A percentile compares a stretch with the other conserved stretches of the same genome.
phyloP scores from a whole-genome alignment of 1,140 invertebrate species.

The Hesperophylax magnus region DNA sequence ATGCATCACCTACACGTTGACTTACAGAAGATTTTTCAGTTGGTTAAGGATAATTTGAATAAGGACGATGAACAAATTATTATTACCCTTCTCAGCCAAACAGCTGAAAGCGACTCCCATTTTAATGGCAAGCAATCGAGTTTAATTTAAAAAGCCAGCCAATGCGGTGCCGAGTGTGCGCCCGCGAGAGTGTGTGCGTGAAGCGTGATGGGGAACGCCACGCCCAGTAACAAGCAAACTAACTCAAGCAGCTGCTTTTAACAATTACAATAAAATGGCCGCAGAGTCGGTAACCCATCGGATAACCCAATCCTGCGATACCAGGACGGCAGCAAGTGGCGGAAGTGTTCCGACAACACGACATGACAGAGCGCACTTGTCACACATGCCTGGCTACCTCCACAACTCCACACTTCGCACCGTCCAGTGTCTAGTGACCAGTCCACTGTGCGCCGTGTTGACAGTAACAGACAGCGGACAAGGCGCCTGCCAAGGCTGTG shows the following conservation, averaged over 20 bases:
- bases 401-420: no score
- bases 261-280: conserved; percentile 49
- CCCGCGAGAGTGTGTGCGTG: conserved; percentile 10
- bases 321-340: conserved; percentile 15
- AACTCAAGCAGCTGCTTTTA: conserved; percentile 45
- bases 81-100: not conserved
- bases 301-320: not conserved
- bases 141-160: conserved; percentile 44
- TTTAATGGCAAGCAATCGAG: conserved; percentile 35
- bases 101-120: conserved; percentile 29
- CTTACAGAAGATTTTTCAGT: not conserved
- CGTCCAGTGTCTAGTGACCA: no score
- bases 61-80: conserved; percentile 15
- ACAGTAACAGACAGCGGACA: no score
- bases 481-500: no score
- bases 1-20: not conserved
- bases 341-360: conserved; percentile 7
- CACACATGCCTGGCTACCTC: not conserved
- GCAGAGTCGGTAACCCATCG: not conserved
- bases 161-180: conserved; percentile 39
- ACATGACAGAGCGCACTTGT: not conserved
- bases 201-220: conserved; percentile 33
- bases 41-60: not conserved
- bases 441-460: no score
- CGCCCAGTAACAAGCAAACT: conserved; percentile 39